Evolutionary conservation across 2,888 invertebrate genomes (phyloP), one percentile per base, ranked within the genome.

Genomic region (Miltochrista miniata): DNA sequence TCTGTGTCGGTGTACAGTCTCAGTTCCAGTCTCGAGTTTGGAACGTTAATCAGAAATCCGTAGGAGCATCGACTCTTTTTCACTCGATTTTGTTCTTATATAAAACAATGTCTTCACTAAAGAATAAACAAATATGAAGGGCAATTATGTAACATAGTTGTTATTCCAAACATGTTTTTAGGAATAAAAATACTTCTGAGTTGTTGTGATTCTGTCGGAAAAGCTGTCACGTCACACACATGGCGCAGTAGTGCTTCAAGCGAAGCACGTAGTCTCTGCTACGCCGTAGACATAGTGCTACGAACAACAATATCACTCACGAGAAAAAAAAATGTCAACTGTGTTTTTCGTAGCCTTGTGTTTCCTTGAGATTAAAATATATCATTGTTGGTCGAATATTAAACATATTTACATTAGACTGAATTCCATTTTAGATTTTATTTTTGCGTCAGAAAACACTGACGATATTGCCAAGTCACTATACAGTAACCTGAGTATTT

Each of bases 271-370:
- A 48, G 37, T 18, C 18, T 30, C 15, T 10, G 36, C 36, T 45
- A 49, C 49, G 44, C 18, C 44, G 49, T 45, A 49, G 49, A 29
- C 35, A 13, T 34, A 35, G 24, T 11, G 42, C 44, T 49, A 49
- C 44, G 39, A 34, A 30, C 34, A 24, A 18, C n/a, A 38, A 18
- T 11, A 15, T 37, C 14, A 37, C 15, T 15, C 18, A 15, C 7
- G 15, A 18, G 14, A 10, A 14, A 36, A n/a, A 14, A 14, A 36
- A 10, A 10, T 15, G 14, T 15, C 15, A 14, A 36, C 14, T 8
- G 10, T 14, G 14, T 13, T 14, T 36, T 36, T 36, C 10, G 0
- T 35, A n/a, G 12, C 35, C 35, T 13, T 12, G 12, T 13, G 8
- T 15, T 15, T 4, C 14, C 36, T 8, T 10, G 36, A 13, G 13